Conservation (phyloP, 2,113 vertebrate species). For the Eurypyga helias region DNA sequence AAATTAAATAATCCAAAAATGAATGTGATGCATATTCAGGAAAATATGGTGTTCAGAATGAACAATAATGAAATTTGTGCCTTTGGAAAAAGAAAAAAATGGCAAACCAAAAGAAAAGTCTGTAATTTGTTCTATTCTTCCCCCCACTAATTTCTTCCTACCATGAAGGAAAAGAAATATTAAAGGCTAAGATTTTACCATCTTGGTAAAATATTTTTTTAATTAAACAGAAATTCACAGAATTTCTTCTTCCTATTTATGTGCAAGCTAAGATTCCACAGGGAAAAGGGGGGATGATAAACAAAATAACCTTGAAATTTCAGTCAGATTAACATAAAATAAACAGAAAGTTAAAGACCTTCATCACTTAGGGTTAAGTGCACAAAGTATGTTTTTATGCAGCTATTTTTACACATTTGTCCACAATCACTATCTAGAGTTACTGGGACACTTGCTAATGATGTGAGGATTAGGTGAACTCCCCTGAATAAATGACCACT, state of each 20-base stretch:
- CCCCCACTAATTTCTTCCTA: neutral
- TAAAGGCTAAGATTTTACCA: neutral
- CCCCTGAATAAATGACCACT: accelerated
- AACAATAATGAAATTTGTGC: slow-evolving; percentile 57
- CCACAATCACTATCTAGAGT: neutral
- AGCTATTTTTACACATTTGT: neutral
- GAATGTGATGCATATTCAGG: slow-evolving; percentile 72
- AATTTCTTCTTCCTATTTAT: neutral
- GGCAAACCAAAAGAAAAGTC: neutral
- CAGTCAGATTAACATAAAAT: neutral
- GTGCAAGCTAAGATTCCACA: neutral
- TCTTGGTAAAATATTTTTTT: neutral
- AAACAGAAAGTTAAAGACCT: neutral
- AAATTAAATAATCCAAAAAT: slow-evolving; percentile 81
- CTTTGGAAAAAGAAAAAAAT: neutral
- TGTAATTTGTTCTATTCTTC: neutral
- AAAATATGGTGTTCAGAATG: slow-evolving; percentile 64
- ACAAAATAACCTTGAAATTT: neutral
- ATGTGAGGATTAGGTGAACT: accelerated
- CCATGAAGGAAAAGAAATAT: neutral
- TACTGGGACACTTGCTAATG: neutral
- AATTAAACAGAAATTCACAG: neutral
- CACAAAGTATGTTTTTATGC: no score
- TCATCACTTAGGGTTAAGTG: neutral
- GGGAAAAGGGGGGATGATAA: neutral